A percentile compares a stretch with the other conserved stretches of the same genome.
These are phyloP conservation scores for Otis tarda DNA, from an alignment of 2,113 vertebrate genomes.

Conservation along the genomic window DNA sequence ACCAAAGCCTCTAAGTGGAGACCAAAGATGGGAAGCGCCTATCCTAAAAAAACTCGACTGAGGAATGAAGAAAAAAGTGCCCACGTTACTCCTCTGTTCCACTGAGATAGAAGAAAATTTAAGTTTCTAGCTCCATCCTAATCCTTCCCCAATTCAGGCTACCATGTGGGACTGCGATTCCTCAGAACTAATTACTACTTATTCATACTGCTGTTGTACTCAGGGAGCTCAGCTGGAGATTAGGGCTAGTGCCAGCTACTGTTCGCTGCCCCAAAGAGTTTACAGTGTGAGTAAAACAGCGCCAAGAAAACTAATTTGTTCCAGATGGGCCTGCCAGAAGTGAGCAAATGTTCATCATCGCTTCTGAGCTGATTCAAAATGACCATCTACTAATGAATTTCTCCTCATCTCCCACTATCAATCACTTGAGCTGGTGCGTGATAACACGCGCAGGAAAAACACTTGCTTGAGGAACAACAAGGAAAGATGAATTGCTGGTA, in stretches of 20 bases:
- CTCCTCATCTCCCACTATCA: slow-evolving; percentile 1
- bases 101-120: slow-evolving; percentile 19
- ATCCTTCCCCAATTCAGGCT: slow-evolving; percentile 33
- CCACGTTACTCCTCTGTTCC: neutral
- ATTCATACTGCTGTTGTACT: slow-evolving; percentile 64
- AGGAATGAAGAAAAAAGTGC: neutral
- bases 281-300: slow-evolving; percentile 25
- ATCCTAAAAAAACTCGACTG: neutral
- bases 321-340: slow-evolving; percentile 64
- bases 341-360: slow-evolving; percentile 40
- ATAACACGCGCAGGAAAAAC: neutral
- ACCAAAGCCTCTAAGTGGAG: neutral
- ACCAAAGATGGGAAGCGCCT: neutral
- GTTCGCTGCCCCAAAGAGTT: slow-evolving; percentile 56
- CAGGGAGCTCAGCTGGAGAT: slow-evolving; percentile 55
- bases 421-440: neutral
- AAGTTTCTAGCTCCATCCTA: slow-evolving; percentile 33
- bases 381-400: slow-evolving; percentile 45
- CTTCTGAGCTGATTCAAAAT: slow-evolving; percentile 54
- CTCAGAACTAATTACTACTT: slow-evolving; percentile 62
- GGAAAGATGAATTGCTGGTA: neutral
- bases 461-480: neutral
- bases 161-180: slow-evolving; percentile 21
- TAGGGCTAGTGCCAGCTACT: slow-evolving; percentile 43
- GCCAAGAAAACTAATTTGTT: slow-evolving; percentile 66